Evolutionary conservation across 2,888 invertebrate genomes (phyloP), one percentile per base, ranked within the genome.

Genomic region (Dermolepida albohirtum): DNA sequence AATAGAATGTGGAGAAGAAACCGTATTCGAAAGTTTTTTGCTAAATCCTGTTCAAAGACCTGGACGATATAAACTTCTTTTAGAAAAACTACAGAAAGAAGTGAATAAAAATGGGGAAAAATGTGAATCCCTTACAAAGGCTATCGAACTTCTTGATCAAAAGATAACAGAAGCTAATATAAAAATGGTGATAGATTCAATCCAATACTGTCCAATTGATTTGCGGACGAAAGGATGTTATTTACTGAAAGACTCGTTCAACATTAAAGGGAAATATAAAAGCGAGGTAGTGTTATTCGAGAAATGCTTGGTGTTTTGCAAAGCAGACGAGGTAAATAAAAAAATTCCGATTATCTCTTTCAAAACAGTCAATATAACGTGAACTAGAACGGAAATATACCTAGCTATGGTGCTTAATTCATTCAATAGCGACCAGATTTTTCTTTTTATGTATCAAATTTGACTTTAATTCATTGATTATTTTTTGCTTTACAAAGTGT

Each of bases 111-210:
- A 16, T 22, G 64, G 50, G 1, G 57, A 64, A 34, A 82, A 82
- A 69, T 68, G 72, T 12, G 66, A 71, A 34, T 59, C 70, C 51
- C 55, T 78, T 6, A 54, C 71, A 43, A 59, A 64, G 27, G 81
- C 82, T 7, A 69, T 79, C 16, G 70, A 74, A 6, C 74, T 82
- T 22, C 74, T 83, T 5, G 75, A 75, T 47, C 74, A 72, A 14
- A 76, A 78, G 64, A 78, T 82, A 78, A 74, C 76, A 12, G 79
- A 77, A 66, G 79, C 81, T 43, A 82, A 83, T 62, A 81, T 81
- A 69, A 76, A 74, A 5, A 75, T 83, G 16, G 81, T 81, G 0
- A 76, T 82, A 10, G 80, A 80, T 51, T 80, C 80, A 0, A 82
- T 83, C 27, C 73, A 76, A 27, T 70, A 76, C 22, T 76, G 77